A percentile compares a stretch with the other conserved stretches of the same genome.
phyloP scores from a whole-genome alignment of 2,888 invertebrate species.

The Bombyx huttoni region DNA sequence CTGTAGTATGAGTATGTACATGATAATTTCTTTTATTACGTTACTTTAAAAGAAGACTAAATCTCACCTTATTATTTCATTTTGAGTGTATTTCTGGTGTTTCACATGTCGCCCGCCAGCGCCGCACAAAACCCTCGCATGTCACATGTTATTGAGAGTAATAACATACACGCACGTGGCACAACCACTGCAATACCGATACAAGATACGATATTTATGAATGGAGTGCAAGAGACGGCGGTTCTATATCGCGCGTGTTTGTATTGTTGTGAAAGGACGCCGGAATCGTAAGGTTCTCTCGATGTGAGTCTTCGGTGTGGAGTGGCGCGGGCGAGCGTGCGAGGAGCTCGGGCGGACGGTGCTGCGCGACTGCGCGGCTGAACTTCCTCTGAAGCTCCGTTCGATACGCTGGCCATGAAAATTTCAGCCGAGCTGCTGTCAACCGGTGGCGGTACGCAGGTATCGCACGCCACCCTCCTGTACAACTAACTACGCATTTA shows the following conservation, averaged over 20 bases:
- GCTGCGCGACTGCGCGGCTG: constrained; percentile 53
- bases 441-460: constrained; percentile 63
- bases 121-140: constrained; percentile 31
- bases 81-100: constrained; percentile 37
- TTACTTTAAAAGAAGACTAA: too few relatives aligned
- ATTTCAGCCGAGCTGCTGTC: constrained; percentile 62
- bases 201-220: constrained; percentile 24
- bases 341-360: constrained; percentile 33
- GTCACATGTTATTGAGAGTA: constrained; percentile 37
- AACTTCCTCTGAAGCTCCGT: constrained; percentile 38
- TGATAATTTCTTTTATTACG: too few relatives aligned
- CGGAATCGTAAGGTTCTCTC: constrained; percentile 25
- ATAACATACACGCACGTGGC: constrained; percentile 24
- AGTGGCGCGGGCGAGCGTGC: constrained; percentile 25
- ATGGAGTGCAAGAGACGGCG: constrained; percentile 15
- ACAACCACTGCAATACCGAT: constrained; percentile 33
- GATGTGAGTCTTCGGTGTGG: constrained; percentile 26
- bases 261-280: constrained; percentile 25
- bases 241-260: constrained; percentile 34
- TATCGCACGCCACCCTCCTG: constrained; percentile 25
- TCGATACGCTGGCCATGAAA: constrained; percentile 71
- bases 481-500: too few relatives aligned
- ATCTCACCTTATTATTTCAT: constrained; percentile 67
- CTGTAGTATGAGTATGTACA: too few relatives aligned
- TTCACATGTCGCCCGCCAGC: constrained; percentile 42